Base-by-base conservation (phyloP, 2,113 vertebrate genomes). In the Oenanthe oenanthe region DNA sequence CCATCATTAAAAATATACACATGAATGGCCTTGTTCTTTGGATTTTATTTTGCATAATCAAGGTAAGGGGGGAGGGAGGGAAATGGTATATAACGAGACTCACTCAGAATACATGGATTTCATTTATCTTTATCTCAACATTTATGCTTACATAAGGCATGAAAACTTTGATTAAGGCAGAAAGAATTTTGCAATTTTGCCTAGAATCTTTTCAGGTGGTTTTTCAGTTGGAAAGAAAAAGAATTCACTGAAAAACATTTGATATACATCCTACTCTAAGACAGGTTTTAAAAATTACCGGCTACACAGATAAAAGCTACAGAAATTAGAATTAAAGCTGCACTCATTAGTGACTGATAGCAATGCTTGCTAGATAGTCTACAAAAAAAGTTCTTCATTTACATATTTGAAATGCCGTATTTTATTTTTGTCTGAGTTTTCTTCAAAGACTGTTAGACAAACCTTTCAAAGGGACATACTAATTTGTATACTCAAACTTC, bases 1-100 rank as follows among this genome's bases (percentile, higher is more conserved):
- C 16, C 68, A 82, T 79, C 88, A 93, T 89, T 96, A 95, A 96
- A 97, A 95, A 96, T 91, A 94, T 5, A 94, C 90, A 81, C 54
- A 93, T 86, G 91, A 89, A 86, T 83, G 84, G 65, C 62, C 77
- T 70, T 89, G 82, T n/a, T 84, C 65, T 68, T 89, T 34, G 28
- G 66, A 79, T 40, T 51, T 77, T 76, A 32, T 62, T 75, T 74
- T 73, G 79, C 51, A 89, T 58, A 90, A 68, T 94, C 74, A n/a
- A 60, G 61, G 17, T 36, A 38, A n/a, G 63, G 63, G 6, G 32
- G 11, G 6, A 38, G 8, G 11, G 6, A 38, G 8, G 48, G 17
- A 78, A 86, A 60, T 17, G 12, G 61, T 85, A 73, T 18, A 74
- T 86, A 92, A 77, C 48, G n/a, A 82, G 54, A 75, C 24, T 92